Conservation (phyloP, 2,888 invertebrate genomes). For the Nebria salina region DNA sequence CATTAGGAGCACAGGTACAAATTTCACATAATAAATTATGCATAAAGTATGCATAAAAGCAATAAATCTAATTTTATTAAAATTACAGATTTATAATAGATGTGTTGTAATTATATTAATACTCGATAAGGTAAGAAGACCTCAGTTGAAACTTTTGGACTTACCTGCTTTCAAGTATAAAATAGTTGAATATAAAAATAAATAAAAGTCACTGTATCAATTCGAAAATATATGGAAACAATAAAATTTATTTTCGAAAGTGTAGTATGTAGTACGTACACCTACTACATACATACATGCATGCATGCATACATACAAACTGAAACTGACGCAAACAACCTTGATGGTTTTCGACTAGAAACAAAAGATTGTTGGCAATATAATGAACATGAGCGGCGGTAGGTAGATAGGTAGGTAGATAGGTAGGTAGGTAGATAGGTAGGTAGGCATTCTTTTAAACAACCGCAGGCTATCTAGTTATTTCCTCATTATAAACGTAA, state of each 20-base stretch:
- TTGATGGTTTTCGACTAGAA: constrained; percentile 2
- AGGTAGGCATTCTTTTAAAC: constrained; percentile 13
- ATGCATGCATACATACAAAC: background rate
- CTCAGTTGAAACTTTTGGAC: too few species aligned
- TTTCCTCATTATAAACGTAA: constrained; percentile 33
- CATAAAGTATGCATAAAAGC: too few species aligned
- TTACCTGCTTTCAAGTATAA: too few species aligned
- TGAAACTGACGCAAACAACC: constrained; percentile 27
- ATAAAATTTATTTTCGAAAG: background rate
- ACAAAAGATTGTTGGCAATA: constrained; percentile 15
- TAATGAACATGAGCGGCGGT: constrained; percentile 28
- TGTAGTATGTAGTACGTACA: background rate
- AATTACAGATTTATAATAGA: too few species aligned
- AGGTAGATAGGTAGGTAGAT: too few species aligned
- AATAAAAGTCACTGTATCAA: too few species aligned
- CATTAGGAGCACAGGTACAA: background rate
- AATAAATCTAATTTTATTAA: too few species aligned
- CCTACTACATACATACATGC: background rate
- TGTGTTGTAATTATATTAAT: too few species aligned
- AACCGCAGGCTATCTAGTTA: constrained; percentile 23
- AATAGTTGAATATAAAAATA: too few species aligned
- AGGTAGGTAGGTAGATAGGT: too few species aligned
- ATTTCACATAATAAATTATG: background rate
- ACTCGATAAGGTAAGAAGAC: too few species aligned
- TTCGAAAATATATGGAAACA: background rate